Evolutionary conservation across 1,140 invertebrate species (phyloP).

Genomic region (Drosophila arizonae): DNA sequence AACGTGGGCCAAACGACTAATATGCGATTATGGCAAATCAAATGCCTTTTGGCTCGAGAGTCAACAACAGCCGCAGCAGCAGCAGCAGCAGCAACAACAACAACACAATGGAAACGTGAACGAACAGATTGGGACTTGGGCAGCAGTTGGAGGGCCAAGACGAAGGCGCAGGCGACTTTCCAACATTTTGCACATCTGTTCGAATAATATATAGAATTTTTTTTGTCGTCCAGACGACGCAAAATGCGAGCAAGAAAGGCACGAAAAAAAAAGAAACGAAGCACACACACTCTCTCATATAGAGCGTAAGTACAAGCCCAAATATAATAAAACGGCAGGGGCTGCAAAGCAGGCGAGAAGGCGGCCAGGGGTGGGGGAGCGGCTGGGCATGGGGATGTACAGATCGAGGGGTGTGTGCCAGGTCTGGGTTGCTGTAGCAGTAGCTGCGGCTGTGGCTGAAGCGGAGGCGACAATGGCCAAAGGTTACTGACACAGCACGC

Average conservation of each 20-base stretch:
- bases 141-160: conserved; percentile 11
- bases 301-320: conserved; percentile 63
- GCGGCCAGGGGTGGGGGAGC: not conserved
- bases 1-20: conserved; percentile 73
- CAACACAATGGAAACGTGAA: conserved; percentile 56
- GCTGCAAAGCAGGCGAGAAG: conserved; percentile 7
- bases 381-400: not conserved
- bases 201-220: conserved; percentile 59
- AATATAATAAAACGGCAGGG: conserved; percentile 64
- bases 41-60: conserved; percentile 56
- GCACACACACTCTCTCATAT: conserved; percentile 17
- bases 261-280: conserved; percentile 29
- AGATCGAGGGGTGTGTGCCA: conserved; percentile 33
- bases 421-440: conserved; percentile 35
- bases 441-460: conserved; percentile 19
- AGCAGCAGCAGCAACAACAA: conserved; percentile 1
- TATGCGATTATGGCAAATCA: conserved; percentile 79
- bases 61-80: conserved; percentile 37
- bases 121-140: conserved; percentile 32
- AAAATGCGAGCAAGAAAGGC: conserved; percentile 19
- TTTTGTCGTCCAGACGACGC: conserved; percentile 58
- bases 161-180: conserved; percentile 48
- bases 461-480: conserved; percentile 61
- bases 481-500: conserved; percentile 79
- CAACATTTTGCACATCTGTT: conserved; percentile 78